Evolutionary conservation across 2,888 invertebrate species (phyloP), one percentile per base, ranked within the genome.

Genomic region (Tolmerus cingulatus): DNA sequence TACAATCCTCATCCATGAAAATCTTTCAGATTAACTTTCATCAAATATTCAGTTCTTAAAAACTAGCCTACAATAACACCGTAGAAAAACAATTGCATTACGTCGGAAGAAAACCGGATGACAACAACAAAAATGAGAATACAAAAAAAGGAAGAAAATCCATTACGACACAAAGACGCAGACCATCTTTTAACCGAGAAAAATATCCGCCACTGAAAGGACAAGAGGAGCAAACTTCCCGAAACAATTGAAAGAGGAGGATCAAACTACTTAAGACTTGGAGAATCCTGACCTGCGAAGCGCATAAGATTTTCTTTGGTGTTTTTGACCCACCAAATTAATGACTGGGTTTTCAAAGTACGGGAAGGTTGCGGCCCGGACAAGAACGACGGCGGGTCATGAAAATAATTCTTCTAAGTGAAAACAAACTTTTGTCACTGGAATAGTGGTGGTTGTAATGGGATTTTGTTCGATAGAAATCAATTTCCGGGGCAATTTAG

Each of bases 261-360:
- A 76, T 76, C 76, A 82, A 82, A 82, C 82, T 82, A 57, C 57
- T 51, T 37, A 66, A 82, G 51, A 82, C 37, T 30, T n/a, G 57
- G 34, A 23, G 34, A 37, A 82, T 66, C 82, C 55, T 27, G 34
- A 34, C 23, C 30, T 57, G 57, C 55, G 37, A 30, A 57, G 66
- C 34, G 82, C 37, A 82, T 66, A 82, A 82, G 66, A 82, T 34
- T 34, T 66, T 82, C 82, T 57, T 40, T 66, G 57, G 34, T 9
- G 16, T 51, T 66, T 66, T 55, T 30, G 51, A 81, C 81, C 51
- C 30, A 81, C 81, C 34, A 82, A 82, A 82, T 82, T 82, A 82
- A 82, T 82, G 82, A 82, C 57, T 82, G 82, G 51, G 23, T 82
- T 82, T 82, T 51, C 1, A 57, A 66, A 57, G 37, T 40, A 40